A percentile compares a stretch with the other conserved stretches of the same genome.
phyloP scores from a whole-genome alignment of 2,888 invertebrate genomes.

The Brachyptera risi region DNA sequence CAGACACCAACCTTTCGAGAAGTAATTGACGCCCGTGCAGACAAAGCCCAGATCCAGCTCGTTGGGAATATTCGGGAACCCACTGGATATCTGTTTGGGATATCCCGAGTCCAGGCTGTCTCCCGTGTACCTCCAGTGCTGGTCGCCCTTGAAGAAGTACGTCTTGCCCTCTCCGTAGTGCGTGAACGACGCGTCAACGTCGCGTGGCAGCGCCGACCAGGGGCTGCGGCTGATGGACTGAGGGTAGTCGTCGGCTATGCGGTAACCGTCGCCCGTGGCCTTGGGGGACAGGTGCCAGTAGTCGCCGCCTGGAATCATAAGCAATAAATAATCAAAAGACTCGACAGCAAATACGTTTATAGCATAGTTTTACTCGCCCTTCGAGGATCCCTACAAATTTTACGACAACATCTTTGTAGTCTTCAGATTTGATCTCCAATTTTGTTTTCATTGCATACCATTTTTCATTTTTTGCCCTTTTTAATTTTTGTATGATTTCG shows the following conservation, averaged over 20 bases:
- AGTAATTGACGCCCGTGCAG: slow-evolving; percentile 96
- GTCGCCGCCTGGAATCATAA: not conserved
- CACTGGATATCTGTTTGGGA: slow-evolving; percentile 87
- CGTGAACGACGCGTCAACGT: slow-evolving; percentile 91
- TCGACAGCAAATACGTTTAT: no score
- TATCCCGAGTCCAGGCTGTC: slow-evolving; percentile 80
- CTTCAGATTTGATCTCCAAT: no score
- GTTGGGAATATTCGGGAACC: slow-evolving; percentile 91
- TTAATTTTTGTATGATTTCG: no score
- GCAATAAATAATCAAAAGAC: no score
- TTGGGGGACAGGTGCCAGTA: not conserved
- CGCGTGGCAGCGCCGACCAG: slow-evolving; percentile 81
- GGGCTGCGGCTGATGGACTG: slow-evolving; percentile 41
- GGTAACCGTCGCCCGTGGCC: no score
- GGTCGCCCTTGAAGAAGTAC: slow-evolving; percentile 92
- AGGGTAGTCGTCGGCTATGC: not conserved
- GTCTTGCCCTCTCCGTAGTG: slow-evolving; percentile 88
- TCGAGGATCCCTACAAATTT: no score
- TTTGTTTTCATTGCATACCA: no score
- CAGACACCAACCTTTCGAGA: slow-evolving; percentile 78
- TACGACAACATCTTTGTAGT: no score
- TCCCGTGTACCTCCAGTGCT: slow-evolving; percentile 89
- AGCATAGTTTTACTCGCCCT: no score
- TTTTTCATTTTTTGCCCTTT: no score
- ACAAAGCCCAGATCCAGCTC: slow-evolving; percentile 89